Conservation (phyloP, 2,797 vertebrate species). For the Microchirus variegatus region DNA sequence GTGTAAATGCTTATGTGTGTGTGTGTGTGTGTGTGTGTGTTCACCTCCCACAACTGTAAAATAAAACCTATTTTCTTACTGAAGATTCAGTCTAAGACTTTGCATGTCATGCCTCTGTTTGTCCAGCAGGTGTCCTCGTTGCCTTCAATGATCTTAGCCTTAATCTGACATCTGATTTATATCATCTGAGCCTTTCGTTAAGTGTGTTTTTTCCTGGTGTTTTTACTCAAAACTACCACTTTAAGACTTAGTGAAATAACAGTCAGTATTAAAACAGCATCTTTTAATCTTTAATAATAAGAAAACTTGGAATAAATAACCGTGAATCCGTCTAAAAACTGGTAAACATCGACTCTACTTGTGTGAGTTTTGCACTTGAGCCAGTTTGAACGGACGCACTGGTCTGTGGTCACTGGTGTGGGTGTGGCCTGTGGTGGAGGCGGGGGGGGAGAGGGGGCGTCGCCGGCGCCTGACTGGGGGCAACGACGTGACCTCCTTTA, state of each 20-base stretch:
- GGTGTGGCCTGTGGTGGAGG: background rate
- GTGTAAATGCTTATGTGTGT: background rate
- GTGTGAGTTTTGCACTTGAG: background rate
- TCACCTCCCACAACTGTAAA: background rate
- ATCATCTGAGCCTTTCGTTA: no score
- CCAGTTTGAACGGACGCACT: background rate
- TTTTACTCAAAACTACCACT: no score
- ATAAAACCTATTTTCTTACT: constrained; percentile 10
- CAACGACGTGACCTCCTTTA: constrained; percentile 78
- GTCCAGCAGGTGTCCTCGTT: background rate
- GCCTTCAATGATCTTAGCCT: background rate
- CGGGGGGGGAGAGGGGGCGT: constrained; percentile 37
- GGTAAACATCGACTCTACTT: background rate
- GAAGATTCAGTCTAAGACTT: background rate
- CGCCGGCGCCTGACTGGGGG: constrained; percentile 41
- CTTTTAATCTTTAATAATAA: no score
- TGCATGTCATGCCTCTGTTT: background rate
- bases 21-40: background rate
- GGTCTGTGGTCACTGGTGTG: background rate
- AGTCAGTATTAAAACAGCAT: no score
- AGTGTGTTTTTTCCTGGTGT: no score
- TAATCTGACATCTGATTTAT: no score
- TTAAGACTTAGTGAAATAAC: no score
- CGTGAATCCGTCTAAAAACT: no score
- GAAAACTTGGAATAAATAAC: no score